Evolutionary conservation across 2,797 vertebrate genomes (phyloP), one percentile per base, ranked within the genome.

Genomic region (Sandelia bainsii): DNA sequence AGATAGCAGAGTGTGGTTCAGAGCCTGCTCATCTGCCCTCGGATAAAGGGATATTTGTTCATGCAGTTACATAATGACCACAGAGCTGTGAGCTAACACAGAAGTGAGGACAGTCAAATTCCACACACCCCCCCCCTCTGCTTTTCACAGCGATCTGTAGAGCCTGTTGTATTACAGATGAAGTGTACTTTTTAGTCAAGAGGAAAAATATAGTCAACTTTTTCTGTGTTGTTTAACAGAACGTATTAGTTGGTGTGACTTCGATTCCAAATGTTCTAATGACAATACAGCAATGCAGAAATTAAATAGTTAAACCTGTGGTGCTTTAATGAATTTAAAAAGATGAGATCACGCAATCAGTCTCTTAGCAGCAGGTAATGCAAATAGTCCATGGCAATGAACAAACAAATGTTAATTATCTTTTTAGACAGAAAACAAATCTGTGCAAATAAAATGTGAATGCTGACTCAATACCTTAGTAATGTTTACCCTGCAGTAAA

Each of bases 1-100:
- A 50, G 22, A 46, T 14, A 61, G 42, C 59, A 50, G 34, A 25
- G 72, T 39, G 25, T 65, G 48, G 54, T 20, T 72, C 50, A 73
- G 60, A 75, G 46, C 7, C 29, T 57, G 68, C 75, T 82, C 64
- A 59, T 87, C 79, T 87, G 58, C 60, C 54, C 53, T 57, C 48
- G 73, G 72, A 89, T 84, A 87, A 82, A 88, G 81, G 69, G 60
- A 85, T 79, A 78, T 87, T 76, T 91, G 86, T 88, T 87, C 72
- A 49, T 69, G 78, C 77, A 65, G 85, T 93, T 93, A 86, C 80
- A 87, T 92, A 92, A 93, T 62, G 49, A 69, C 62, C 62, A 57
- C 62, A 61, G 81, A 75, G 68, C 73, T 64, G 66, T 82, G 82
- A 79, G 80, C 82, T 79, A 83, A 82, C 75, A 84, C 62, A 72